These are phyloP conservation scores for Geodia barretti DNA, from an alignment of 37 sponge, comb jelly and placozoan species.

Conservation along the genomic window DNA sequence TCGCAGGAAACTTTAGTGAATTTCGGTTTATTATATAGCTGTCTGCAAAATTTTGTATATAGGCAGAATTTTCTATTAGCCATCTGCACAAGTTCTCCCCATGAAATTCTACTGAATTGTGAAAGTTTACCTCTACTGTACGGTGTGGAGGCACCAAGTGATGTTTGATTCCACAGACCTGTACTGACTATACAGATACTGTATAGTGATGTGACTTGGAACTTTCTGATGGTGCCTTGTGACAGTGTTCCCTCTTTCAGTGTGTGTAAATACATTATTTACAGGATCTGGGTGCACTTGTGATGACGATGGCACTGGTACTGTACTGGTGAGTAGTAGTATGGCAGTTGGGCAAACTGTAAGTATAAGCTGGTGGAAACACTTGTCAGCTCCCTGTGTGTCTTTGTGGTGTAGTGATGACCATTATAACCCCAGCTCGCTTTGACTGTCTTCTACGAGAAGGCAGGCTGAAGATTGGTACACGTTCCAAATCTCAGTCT, in stretches of 20 bases:
- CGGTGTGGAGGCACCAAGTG: neutral
- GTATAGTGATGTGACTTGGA: neutral
- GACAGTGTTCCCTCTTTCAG: too few species aligned
- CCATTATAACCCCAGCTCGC: slow-evolving; percentile 80
- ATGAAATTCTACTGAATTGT: too few species aligned
- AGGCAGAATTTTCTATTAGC: too few species aligned
- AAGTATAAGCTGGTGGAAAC: neutral
- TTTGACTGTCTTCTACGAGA: slow-evolving; percentile 20
- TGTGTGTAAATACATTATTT: too few species aligned
- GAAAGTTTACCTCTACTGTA: too few species aligned
- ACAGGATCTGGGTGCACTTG: too few species aligned
- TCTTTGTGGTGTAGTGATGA: slow-evolving; percentile 57
- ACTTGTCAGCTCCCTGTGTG: neutral
- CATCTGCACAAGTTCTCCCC: too few species aligned
- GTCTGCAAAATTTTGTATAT: too few species aligned
- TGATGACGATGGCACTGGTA: neutral
- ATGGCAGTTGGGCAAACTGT: neutral
- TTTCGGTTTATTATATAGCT: too few species aligned
- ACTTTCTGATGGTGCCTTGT: neutral
- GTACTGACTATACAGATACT: neutral
- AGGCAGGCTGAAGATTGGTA: slow-evolving; percentile 33
- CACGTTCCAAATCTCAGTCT: slow-evolving; percentile 12
- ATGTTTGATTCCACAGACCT: slow-evolving; percentile 14
- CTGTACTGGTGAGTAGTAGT: neutral
- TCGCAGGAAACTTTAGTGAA: too few species aligned